Percentiles rank a stretch among this genome's conserved stretches.
Conservation (phyloP, 2,797 vertebrate genomes). For the Spondyliosoma cantharus region DNA sequence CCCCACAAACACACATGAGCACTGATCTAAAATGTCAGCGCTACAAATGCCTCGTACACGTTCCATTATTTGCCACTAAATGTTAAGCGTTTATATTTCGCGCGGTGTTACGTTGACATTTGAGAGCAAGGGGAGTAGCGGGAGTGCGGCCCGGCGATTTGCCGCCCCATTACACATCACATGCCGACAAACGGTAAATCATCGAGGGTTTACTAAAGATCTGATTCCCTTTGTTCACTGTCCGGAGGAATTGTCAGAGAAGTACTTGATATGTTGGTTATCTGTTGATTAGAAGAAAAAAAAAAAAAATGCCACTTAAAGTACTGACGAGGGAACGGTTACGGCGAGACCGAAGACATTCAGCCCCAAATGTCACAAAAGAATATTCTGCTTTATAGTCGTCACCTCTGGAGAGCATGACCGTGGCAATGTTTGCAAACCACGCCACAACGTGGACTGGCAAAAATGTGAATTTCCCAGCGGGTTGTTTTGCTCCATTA, state of each 20-base stretch:
- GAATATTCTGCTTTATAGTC: conserved; percentile 30
- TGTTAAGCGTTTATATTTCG: conserved; percentile 83
- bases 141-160: conserved; percentile 59
- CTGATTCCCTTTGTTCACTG: conserved; percentile 39
- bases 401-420: conserved; percentile 1
- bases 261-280: conserved; percentile 38
- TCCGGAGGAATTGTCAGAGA: conserved; percentile 37
- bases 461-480: conserved; percentile 25
- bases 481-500: conserved; percentile 16
- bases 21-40: conserved; percentile 84
- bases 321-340: conserved; percentile 53
- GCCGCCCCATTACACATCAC: conserved; percentile 57
- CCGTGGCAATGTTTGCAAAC: conserved; percentile 12
- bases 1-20: conserved; percentile 79
- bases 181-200: conserved; percentile 70
- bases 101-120: conserved; percentile 77
- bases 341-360: conserved; percentile 46
- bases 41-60: conserved; percentile 81
- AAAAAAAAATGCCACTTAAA: conserved; percentile 44
- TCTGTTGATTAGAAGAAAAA: conserved; percentile 24
- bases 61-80: conserved; percentile 79
- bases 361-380: conserved; percentile 61
- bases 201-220: conserved; percentile 26
- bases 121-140: conserved; percentile 63
- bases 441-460: background rate